These are phyloP conservation scores for Mareca penelope DNA, from an alignment of 2,797 vertebrate species.

Conservation along the genomic window DNA sequence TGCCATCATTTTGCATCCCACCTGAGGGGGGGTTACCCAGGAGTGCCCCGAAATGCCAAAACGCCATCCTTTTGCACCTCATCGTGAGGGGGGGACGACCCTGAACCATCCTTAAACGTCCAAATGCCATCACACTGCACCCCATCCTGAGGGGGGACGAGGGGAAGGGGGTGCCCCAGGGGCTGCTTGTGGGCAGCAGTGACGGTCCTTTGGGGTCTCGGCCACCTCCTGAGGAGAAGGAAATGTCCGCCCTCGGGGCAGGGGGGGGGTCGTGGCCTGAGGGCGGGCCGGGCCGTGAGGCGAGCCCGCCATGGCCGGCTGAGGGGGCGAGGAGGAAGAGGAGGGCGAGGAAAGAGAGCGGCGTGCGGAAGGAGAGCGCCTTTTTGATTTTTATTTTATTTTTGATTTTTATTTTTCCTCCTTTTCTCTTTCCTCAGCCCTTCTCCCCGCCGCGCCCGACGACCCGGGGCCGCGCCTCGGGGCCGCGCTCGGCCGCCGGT, in stretches of 20 bases:
- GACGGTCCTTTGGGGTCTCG: rapidly evolving
- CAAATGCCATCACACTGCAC: too few species aligned
- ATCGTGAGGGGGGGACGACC: background rate
- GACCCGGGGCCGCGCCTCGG: background rate
- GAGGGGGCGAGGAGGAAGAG: background rate
- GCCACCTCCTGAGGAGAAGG: background rate
- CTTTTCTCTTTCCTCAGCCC: too few species aligned
- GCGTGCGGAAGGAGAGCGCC: background rate
- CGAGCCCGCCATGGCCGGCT: background rate
- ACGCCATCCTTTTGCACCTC: too few species aligned
- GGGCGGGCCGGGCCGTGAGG: background rate
- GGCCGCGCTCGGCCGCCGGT: slow-evolving; percentile 10
- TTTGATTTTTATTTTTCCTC: too few species aligned
- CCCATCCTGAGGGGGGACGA: background rate
- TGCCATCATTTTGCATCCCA: too few species aligned
- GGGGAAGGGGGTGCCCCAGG: background rate
- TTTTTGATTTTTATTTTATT: too few species aligned
- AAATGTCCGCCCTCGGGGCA: too few species aligned
- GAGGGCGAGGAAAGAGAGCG: background rate
- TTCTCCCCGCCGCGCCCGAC: background rate
- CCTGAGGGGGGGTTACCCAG: rapidly evolving
- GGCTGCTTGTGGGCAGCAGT: background rate
- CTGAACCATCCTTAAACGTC: rapidly evolving
- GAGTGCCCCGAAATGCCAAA: rapidly evolving
- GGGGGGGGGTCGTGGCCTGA: background rate